Base-by-base conservation (phyloP, 2,888 invertebrate genomes). In the Argyra leucocephala region DNA sequence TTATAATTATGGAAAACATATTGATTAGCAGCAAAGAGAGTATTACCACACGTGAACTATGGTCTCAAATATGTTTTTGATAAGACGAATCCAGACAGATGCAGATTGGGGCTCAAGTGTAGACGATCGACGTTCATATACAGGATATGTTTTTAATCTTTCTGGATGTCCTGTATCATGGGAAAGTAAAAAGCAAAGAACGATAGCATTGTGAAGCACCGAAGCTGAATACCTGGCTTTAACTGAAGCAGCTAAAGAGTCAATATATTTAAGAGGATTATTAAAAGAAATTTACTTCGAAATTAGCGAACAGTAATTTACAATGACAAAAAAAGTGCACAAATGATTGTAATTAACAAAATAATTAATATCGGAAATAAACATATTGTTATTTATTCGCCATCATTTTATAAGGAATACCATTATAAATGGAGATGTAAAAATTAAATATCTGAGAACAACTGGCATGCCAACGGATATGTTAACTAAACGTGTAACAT, bases 181-280 rank as follows among this genome's bases (percentile, higher is more conserved):
- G 69, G 67, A 72, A 22, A 66, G 67, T n/a, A 65, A 68, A 2
- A 70, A 71, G 22, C 70, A 69, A 63, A 64, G 65, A 18, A 69
- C 67, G 1, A 66, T 69, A 2, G 63, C 69, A 7, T 62, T 69
- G 21, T 70, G 67, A 3, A 69, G 68, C 31, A 68, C 69, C 3
- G 70, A 70, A 31, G 64, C 70, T 3, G 70, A 70, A 24, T 69
- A 70, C 22, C 63, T 70, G n/a, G 69, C 68, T 5, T 57, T 70
- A 24, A 31, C 68, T 2, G 68, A 69, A 21, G 68, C 68, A 22
- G 48, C 65, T 6, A 70, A 68, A 61, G 70, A 69, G 24, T 69
- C 68, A 5, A 18, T 69, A 31, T 67, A 70, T 23, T 37, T 69
- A 2, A 37, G 62, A 48, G 24, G 36, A 3, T 63, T 71, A 48